Percentiles rank a stretch among this genome's conserved stretches.
phyloP scores from a whole-genome alignment of 2,888 invertebrate genomes.

The Allophyes oxyacanthae region DNA sequence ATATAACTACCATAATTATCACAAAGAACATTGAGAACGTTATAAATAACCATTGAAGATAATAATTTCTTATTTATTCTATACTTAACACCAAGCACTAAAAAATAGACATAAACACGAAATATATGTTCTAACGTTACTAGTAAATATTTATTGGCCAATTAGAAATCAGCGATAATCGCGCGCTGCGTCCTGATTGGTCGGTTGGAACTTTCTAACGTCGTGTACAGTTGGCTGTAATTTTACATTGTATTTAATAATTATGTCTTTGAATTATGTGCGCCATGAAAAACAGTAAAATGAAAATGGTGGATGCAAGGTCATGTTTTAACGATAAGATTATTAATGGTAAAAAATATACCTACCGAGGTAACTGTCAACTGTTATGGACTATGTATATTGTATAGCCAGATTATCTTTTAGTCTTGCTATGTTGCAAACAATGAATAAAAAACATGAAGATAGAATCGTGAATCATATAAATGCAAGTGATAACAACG shows the following conservation, averaged over 20 bases:
- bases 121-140: constrained; percentile 42
- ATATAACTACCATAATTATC: too few relatives aligned
- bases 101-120: constrained; percentile 33
- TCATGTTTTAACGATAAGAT: constrained; percentile 47
- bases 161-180: constrained; percentile 47
- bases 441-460: too few relatives aligned
- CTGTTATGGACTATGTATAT: background rate
- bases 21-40: too few relatives aligned
- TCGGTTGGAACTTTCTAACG: constrained; percentile 44
- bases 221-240: constrained; percentile 51
- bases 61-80: constrained; percentile 25
- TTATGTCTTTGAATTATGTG: constrained; percentile 61
- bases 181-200: constrained; percentile 42
- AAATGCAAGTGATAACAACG: too few relatives aligned
- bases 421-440: too few relatives aligned
- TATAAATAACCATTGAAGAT: background rate
- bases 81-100: constrained; percentile 26
- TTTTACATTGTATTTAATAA: constrained; percentile 62
- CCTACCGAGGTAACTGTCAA: background rate
- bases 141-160: constrained; percentile 57
- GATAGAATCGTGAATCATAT: too few relatives aligned
- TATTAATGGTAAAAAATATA: constrained; percentile 3
- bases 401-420: too few relatives aligned
- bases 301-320: constrained; percentile 57
- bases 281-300: constrained; percentile 61